Conservation (phyloP, 2,888 invertebrate genomes). For the Trichogramma dendrolimi region DNA sequence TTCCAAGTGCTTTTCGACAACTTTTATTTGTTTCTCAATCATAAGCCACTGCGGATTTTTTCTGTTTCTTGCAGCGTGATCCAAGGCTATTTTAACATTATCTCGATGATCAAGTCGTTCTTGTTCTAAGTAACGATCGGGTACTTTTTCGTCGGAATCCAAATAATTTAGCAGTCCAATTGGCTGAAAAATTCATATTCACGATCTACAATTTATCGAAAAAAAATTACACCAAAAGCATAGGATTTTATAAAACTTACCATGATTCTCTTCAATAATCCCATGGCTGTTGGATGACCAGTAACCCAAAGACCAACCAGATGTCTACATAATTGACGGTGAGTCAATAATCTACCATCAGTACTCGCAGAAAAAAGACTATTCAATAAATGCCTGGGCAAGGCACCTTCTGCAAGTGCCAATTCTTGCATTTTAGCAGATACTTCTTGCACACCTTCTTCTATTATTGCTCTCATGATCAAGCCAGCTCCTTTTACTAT, state of each 20-base stretch:
- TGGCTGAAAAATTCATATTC: slow-evolving; percentile 61
- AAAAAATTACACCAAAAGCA: background rate
- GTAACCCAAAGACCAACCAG: slow-evolving; percentile 94
- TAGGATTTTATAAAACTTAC: slow-evolving; percentile 54
- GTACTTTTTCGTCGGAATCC: slow-evolving; percentile 81
- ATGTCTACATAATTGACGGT: slow-evolving; percentile 89
- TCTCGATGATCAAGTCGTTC: slow-evolving; percentile 78
- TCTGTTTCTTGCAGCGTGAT: slow-evolving; percentile 65
- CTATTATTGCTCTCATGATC: slow-evolving; percentile 94
- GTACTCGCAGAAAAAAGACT: slow-evolving; percentile 79
- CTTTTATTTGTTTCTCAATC: slow-evolving; percentile 67
- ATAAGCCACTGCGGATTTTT: slow-evolving; percentile 70
- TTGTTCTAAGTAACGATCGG: slow-evolving; percentile 67
- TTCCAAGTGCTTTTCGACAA: slow-evolving; percentile 80
- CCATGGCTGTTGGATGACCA: slow-evolving; percentile 87
- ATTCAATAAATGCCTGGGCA: slow-evolving; percentile 86
- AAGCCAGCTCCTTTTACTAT: slow-evolving; percentile 98
- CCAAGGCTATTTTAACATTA: slow-evolving; percentile 90
- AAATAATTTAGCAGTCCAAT: slow-evolving; percentile 85
- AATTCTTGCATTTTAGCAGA: slow-evolving; percentile 92
- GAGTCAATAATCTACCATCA: slow-evolving; percentile 78
- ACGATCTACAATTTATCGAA: background rate
- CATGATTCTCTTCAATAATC: slow-evolving; percentile 79
- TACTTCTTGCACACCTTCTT: slow-evolving; percentile 90
- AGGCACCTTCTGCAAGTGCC: slow-evolving; percentile 92